Percentiles rank a stretch among this genome's conserved stretches.
phyloP scores from a whole-genome alignment of 1,140 invertebrate genomes.

The Phymorhynchus buccinoides region DNA sequence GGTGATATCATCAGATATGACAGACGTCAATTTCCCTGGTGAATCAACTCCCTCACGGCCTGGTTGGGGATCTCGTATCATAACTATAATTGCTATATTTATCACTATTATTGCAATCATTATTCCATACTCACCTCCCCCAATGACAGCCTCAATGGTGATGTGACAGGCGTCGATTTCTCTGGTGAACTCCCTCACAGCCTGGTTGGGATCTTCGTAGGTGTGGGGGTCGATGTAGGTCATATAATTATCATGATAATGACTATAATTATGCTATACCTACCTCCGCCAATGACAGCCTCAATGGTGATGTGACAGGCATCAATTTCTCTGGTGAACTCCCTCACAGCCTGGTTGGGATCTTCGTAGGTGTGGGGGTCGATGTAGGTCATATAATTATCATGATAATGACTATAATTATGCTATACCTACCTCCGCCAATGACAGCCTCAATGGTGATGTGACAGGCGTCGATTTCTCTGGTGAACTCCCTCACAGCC shows the following conservation, averaged over 20 bases:
- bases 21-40: conserved; percentile 97
- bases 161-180: conserved; percentile 98
- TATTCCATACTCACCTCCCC: conserved; percentile 75
- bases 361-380: conserved; percentile 93
- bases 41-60: conserved; percentile 96
- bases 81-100: conserved; percentile 99
- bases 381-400: conserved; percentile 83
- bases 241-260: no score
- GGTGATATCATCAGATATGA: conserved; percentile 94
- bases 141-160: conserved; percentile 98
- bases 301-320: conserved; percentile 97
- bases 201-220: conserved; percentile 98
- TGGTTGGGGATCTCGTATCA: conserved; percentile 99
- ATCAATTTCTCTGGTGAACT: conserved; percentile 98
- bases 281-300: conserved; percentile 90
- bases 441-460: conserved; percentile 99
- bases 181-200: conserved; percentile 95
- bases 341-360: conserved; percentile 96
- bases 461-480: conserved; percentile 97
- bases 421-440: conserved; percentile 79
- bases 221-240: conserved; percentile 92
- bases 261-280: no score
- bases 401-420: no score
- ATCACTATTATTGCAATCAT: no score
- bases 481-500: conserved; percentile 95